Percentiles rank a stretch among this genome's conserved stretches.
Evolutionary conservation across 1,140 invertebrate species (phyloP).

Genomic region (Centruroides vittatus): DNA sequence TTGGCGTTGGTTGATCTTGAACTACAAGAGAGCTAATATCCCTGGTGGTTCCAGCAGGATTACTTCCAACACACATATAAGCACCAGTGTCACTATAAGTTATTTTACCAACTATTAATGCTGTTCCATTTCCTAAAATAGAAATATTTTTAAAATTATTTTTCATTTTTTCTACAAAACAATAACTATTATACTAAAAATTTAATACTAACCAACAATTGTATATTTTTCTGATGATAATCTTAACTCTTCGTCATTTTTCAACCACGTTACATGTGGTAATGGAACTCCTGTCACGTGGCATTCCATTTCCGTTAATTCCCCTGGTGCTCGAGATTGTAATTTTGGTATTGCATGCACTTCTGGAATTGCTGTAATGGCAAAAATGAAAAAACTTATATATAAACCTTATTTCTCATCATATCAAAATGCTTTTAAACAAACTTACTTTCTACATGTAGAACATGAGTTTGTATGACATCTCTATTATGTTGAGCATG

Average conservation of each 20-base stretch:
- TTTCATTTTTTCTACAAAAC: background rate
- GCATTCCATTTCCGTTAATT: conserved; percentile 50
- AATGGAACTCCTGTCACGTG: conserved; percentile 50
- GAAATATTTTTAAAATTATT: background rate
- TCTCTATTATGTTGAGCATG: conserved; percentile 56
- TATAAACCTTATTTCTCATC: background rate
- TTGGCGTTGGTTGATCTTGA: conserved; percentile 49
- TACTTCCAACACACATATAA: conserved; percentile 60
- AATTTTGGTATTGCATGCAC: conserved; percentile 50
- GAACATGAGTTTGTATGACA: conserved; percentile 56
- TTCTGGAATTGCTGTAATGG: conserved; percentile 42
- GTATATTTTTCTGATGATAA: conserved; percentile 41
- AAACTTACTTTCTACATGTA: conserved; percentile 57
- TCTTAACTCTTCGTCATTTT: conserved; percentile 51
- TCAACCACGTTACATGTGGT: conserved; percentile 47
- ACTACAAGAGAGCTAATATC: conserved; percentile 56
- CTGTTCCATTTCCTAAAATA: conserved; percentile 44
- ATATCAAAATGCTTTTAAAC: background rate
- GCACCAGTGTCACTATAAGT: conserved; percentile 56
- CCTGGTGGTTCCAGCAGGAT: conserved; percentile 48
- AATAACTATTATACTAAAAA: too few relatives aligned
- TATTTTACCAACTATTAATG: conserved; percentile 47
- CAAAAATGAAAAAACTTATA: conserved; percentile 15
- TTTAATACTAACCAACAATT: conserved; percentile 34
- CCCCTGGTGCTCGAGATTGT: conserved; percentile 47